Base-by-base conservation (phyloP, 2,888 invertebrate genomes). In the Disparrhopalites patrizii region DNA sequence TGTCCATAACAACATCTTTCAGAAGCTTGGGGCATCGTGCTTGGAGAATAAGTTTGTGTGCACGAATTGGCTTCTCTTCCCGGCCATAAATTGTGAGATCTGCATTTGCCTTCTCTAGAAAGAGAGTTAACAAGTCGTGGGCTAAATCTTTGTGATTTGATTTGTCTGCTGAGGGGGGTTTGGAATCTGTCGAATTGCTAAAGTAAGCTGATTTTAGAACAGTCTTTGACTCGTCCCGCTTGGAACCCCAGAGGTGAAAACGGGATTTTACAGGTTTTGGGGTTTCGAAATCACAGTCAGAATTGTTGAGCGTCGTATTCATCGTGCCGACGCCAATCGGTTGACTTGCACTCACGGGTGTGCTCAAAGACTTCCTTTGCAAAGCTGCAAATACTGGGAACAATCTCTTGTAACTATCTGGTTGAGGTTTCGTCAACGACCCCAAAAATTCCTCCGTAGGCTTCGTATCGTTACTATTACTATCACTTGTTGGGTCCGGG, bases 21-120 rank as follows among this genome's bases (percentile, higher is more conserved):
- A 81, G 69, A 56, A 82, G 76, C 38, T 75, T 74, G n/a, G 79
- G 77, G 69, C 81, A 82, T 23, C 81, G 79, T 3, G 78, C 78
- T 69, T 77, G 75, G 18, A 82, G 76, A 5, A 83, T 79, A 31
- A 82, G 70, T 73, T 78, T 80, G 70, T 83, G 83, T 50, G 78
- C 79, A 74, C 78, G 79, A 68, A 82, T 79, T 36, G 78, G 75
- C 66, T 75, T 76, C 55, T 77, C 76, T 63, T 78, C 76, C 55
- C 79, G 77, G 1, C 79, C 77, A 65, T 78, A 77, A 36, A 82
- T 75, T 20, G 78, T 76, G 13, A 82, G 63, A 71, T 83, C 82
- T 75, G 66, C 43, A 25, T 62, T 62, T 2, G 40, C 50, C 20
- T 66, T 62, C n/a, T 62, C 62, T 1, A 62, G 36, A 15, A 66